Evolutionary conservation across 2,888 invertebrate genomes (phyloP).

Genomic region (Ectemnius lituratus): DNA sequence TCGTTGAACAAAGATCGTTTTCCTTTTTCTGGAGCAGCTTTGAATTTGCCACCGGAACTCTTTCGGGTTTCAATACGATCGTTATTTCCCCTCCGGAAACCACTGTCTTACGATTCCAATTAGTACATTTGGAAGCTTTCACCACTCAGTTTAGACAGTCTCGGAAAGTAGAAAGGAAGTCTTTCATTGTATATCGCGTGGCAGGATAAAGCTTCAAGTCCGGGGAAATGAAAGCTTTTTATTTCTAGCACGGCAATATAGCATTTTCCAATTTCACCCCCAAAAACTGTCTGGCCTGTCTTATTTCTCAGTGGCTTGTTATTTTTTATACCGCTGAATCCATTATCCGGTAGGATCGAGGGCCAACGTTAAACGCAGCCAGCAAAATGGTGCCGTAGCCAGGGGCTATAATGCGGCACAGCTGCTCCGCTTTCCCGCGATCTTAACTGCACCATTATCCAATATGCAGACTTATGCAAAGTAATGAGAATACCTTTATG

Average conservation of each 20-base stretch:
- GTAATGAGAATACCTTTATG: too few relatives aligned
- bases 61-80: not conserved
- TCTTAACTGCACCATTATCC: constrained; percentile 1
- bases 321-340: not conserved
- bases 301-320: not conserved
- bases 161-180: not conserved
- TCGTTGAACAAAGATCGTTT: too few relatives aligned
- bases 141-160: too few relatives aligned
- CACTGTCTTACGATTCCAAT: too few relatives aligned
- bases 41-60: not conserved
- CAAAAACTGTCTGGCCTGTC: not conserved
- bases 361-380: not conserved
- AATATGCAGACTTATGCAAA: too few relatives aligned
- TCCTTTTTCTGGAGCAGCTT: too few relatives aligned
- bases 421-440: constrained; percentile 3
- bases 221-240: not conserved
- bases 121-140: too few relatives aligned
- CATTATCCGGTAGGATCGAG: not conserved
- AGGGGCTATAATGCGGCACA: not conserved
- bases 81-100: not conserved
- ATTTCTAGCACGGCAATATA: not conserved
- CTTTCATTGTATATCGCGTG: not conserved
- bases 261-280: not conserved
- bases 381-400: not conserved
- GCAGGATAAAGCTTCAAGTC: too few relatives aligned